These are phyloP conservation scores for Thermophis baileyi DNA, from an alignment of 2,113 vertebrate genomes.

Conservation along the genomic window DNA sequence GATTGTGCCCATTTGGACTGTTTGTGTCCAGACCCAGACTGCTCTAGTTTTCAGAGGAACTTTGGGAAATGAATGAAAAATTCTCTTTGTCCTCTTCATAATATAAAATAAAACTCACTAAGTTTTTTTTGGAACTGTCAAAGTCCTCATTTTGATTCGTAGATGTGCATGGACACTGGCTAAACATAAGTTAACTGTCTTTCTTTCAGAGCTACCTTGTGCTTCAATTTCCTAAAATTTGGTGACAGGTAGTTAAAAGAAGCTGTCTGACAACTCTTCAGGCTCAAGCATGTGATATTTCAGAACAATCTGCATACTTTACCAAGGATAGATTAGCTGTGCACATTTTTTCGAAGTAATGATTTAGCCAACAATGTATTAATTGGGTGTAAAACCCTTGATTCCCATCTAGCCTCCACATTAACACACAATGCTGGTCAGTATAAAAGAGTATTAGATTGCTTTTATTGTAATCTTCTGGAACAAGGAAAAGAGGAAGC, in stretches of 20 bases:
- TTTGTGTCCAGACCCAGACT: background rate
- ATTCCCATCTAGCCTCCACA: background rate
- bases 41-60: background rate
- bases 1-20: background rate
- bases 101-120: background rate
- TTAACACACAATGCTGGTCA: conserved; percentile 1
- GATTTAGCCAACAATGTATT: background rate
- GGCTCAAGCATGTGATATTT: background rate
- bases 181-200: background rate
- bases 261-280: background rate
- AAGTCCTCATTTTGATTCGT: background rate
- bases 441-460: background rate
- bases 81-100: background rate
- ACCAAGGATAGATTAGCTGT: background rate
- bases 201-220: background rate
- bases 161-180: background rate
- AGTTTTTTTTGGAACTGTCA: background rate
- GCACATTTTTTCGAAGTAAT: background rate
- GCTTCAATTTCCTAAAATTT: background rate
- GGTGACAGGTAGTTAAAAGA: background rate
- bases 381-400: background rate
- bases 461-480: conserved; percentile 14
- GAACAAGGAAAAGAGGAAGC: conserved; percentile 31
- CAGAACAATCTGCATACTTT: background rate
- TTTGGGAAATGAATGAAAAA: background rate